phyloP scores from a whole-genome alignment of 2,797 vertebrate species.

The Rhinichthys osculus region DNA sequence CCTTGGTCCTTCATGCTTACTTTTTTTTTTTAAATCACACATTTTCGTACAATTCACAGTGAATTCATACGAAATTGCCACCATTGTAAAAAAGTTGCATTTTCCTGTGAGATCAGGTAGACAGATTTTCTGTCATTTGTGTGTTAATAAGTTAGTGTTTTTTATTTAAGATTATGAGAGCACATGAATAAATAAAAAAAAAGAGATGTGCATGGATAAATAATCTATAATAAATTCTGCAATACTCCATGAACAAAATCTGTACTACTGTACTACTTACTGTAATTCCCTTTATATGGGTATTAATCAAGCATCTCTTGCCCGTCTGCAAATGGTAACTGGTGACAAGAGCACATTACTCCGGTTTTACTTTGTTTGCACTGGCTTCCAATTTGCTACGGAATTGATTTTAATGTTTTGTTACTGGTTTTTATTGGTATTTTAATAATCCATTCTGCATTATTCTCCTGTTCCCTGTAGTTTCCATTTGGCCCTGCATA shows the following conservation, averaged over 20 bases:
- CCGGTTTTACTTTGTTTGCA: not conserved
- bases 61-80: not conserved
- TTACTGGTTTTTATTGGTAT: too few species aligned
- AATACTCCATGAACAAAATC: not conserved
- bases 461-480: not conserved
- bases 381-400: too few species aligned
- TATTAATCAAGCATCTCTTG: not conserved
- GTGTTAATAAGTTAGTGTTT: not conserved
- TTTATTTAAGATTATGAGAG: not conserved
- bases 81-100: not conserved
- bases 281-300: not conserved
- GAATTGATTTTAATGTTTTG: too few species aligned
- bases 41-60: not conserved
- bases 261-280: not conserved
- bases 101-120: not conserved
- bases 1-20: not conserved
- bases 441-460: not conserved
- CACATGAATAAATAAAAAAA: not conserved
- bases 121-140: not conserved
- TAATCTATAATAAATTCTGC: not conserved
- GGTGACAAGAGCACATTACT: not conserved
- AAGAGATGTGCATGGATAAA: not conserved
- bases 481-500: constrained; percentile 6
- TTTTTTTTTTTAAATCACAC: too few species aligned
- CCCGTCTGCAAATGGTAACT: not conserved